Evolutionary conservation across 2,888 invertebrate species (phyloP).

Genomic region (Amiota communis): DNA sequence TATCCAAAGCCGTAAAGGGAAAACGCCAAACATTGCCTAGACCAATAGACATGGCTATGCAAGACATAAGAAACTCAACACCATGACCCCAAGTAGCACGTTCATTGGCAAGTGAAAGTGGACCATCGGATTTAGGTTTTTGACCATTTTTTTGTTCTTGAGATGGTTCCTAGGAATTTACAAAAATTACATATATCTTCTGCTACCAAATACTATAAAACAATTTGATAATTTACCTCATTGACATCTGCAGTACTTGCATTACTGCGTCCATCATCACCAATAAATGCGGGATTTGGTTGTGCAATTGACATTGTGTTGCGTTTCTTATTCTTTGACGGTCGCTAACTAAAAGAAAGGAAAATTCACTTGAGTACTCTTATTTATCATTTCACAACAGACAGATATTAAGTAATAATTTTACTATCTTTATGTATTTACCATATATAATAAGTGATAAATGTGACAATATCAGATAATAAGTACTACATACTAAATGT

Average conservation of each 20-base stretch:
- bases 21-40: slow-evolving; percentile 82
- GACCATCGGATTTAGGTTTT: slow-evolving; percentile 1
- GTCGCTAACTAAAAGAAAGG: slow-evolving; percentile 6
- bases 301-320: slow-evolving; percentile 50
- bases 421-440: slow-evolving; percentile 17
- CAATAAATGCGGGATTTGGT: slow-evolving; percentile 69
- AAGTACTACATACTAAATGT: background rate
- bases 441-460: slow-evolving; percentile 9
- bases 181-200: background rate
- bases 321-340: background rate
- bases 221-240: slow-evolving; percentile 24
- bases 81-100: slow-evolving; percentile 73
- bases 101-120: slow-evolving; percentile 43
- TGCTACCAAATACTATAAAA: background rate
- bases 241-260: slow-evolving; percentile 48
- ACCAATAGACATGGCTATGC: slow-evolving; percentile 78
- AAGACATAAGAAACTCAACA: slow-evolving; percentile 72
- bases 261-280: slow-evolving; percentile 67
- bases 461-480: slow-evolving; percentile 21
- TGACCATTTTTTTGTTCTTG: slow-evolving; percentile 28
- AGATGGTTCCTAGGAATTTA: background rate
- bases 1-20: slow-evolving; percentile 79
- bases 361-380: background rate
- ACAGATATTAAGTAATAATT: background rate
- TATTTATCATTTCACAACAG: background rate